Base-by-base conservation (phyloP, 1,140 invertebrate species). In the Pristionchus pacificus region DNA sequence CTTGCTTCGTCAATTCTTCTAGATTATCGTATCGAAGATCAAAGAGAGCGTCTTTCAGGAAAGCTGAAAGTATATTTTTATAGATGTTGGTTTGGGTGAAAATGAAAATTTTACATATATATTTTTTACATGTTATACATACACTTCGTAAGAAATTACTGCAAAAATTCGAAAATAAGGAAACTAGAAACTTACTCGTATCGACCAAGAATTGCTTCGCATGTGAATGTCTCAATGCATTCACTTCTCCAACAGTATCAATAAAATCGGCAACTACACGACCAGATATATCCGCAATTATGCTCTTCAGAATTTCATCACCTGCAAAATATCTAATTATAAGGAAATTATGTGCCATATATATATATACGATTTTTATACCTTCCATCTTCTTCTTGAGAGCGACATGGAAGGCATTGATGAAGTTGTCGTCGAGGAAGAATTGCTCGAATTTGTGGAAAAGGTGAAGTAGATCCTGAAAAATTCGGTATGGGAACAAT, bases 21-120 rank as follows among this genome's bases (percentile, higher is more conserved):
- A 30, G 60, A 10, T 27, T n/a, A 10, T 27, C 29, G 60, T 30
- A 61, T 61, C 29, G 60, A 61, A 61, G 60, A n/a, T 61, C 60
- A n/a, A 61, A 61, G n/a, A 61, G 60, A 3, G 25, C 29, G 60
- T 27, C 25, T n/a, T 61, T 61, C 29, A 30, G n/a, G 29, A 27
- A 61, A 15, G 60, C 60, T 30, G 60, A 61, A 61, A 27, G 60
- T 10, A 10, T n/a, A 61, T 10, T 61, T 30, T 30, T 27, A n/a
- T 61, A 10, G 29, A 15, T 57, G n/a, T 57, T 15, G 55, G 55
- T n/a, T n/a, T n/a, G n/a, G n/a, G n/a, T n/a, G n/a, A n/a, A n/a
- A n/a, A n/a, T n/a, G n/a, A n/a, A n/a, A n/a, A n/a, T n/a, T n/a
- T n/a, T n/a, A n/a, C n/a, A n/a, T n/a, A n/a, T n/a, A n/a, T n/a